A percentile compares a stretch with the other conserved stretches of the same genome.
These are phyloP conservation scores for Eurois occulta DNA, from an alignment of 2,888 invertebrate genomes.

Conservation along the genomic window DNA sequence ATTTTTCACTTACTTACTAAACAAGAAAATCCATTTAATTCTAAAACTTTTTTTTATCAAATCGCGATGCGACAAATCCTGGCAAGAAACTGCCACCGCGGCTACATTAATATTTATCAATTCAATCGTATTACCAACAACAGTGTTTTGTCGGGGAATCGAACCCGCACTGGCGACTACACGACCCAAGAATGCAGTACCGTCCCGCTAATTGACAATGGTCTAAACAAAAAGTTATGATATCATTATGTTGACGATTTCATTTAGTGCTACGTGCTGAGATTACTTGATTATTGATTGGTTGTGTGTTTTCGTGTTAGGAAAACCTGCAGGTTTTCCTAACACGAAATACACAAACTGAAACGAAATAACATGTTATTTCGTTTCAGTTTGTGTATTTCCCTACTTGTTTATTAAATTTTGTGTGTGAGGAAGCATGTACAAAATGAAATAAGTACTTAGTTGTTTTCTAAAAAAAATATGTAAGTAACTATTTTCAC, in stretches of 20 bases:
- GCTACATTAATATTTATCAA: constrained; percentile 76
- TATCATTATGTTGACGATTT: constrained; percentile 69
- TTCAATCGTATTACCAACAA: constrained; percentile 79
- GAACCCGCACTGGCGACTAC: constrained; percentile 66
- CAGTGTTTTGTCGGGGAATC: constrained; percentile 70
- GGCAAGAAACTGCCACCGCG: constrained; percentile 39
- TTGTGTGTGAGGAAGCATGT: not conserved
- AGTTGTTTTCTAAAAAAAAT: not conserved
- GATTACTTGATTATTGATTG: constrained; percentile 36
- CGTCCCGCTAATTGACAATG: constrained; percentile 73
- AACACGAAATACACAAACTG: too few species aligned
- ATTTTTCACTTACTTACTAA: constrained; percentile 9
- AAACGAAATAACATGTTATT: too few species aligned
- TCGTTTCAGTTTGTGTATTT: not conserved
- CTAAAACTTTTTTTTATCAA: constrained; percentile 33
- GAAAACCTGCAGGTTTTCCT: too few species aligned
- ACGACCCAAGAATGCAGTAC: constrained; percentile 78
- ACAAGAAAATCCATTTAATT: constrained; percentile 37
- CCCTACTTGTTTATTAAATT: not conserved
- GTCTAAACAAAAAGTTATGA: constrained; percentile 65
- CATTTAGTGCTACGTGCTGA: constrained; percentile 59
- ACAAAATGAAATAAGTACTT: not conserved
- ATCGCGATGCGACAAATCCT: constrained; percentile 55
- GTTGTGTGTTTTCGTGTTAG: constrained; percentile 1
- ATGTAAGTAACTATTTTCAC: too few species aligned